These are phyloP conservation scores for Macaca nemestrina DNA, from an alignment of 2,113 vertebrate genomes.

Conservation along the genomic window DNA sequence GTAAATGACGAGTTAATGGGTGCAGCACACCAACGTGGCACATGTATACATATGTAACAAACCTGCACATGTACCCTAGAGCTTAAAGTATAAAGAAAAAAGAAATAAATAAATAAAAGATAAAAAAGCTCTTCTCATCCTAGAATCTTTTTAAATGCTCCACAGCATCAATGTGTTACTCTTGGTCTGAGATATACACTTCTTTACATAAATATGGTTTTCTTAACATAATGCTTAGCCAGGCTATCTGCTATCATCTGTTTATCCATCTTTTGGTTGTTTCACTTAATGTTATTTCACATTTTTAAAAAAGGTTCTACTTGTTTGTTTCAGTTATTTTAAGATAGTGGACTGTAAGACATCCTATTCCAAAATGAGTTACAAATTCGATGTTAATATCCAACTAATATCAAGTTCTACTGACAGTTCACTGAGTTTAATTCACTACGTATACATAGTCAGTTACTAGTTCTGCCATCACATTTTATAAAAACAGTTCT, in stretches of 20 bases:
- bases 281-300: background rate
- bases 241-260: background rate
- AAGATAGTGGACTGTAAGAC: background rate
- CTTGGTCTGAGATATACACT: background rate
- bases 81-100: too few species aligned
- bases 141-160: background rate
- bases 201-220: background rate
- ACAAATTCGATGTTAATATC: constrained; percentile 21
- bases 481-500: constrained; percentile 17
- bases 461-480: background rate
- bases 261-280: background rate
- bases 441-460: background rate
- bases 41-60: too few species aligned
- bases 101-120: too few species aligned
- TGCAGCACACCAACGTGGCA: too few species aligned
- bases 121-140: background rate
- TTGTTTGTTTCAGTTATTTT: background rate
- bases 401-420: background rate
- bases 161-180: background rate
- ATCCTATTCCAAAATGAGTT: background rate
- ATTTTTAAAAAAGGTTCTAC: background rate
- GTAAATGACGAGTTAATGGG: too few species aligned
- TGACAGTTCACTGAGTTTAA: constrained; percentile 2
- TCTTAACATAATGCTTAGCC: background rate
- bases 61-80: too few species aligned